Evolutionary conservation across 1,140 invertebrate species (phyloP).

Genomic region (Diorhabda carinulata): DNA sequence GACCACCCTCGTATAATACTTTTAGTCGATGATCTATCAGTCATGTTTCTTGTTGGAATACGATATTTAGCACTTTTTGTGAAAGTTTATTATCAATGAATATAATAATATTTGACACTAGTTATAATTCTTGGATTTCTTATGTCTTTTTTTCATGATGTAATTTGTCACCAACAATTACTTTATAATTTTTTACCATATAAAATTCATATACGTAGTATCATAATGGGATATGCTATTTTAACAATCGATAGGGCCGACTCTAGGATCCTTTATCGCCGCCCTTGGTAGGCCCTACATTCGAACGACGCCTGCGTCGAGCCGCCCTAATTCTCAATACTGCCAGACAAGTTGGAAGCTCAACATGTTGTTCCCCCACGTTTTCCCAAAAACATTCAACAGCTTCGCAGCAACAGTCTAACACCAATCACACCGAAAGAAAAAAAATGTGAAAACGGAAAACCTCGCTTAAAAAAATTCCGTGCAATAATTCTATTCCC

Average conservation of each 20-base stretch:
- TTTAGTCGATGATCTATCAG: too few species aligned
- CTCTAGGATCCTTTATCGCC: background rate
- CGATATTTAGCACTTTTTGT: too few species aligned
- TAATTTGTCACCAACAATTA: too few species aligned
- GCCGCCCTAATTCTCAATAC: background rate
- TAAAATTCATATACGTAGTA: too few species aligned
- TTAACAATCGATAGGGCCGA: conserved; percentile 1
- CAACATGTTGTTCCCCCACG: conserved; percentile 1
- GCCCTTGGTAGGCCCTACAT: background rate
- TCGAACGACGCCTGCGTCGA: background rate
- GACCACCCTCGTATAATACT: too few species aligned
- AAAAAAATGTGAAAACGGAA: background rate
- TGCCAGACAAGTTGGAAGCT: background rate
- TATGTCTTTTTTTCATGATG: too few species aligned
- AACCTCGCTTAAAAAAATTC: background rate
- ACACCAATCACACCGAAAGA: background rate
- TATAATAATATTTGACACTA: too few species aligned
- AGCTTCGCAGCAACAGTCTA: conserved; percentile 1
- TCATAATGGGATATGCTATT: background rate
- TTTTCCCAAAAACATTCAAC: conserved; percentile 1
- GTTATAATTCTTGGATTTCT: too few species aligned
- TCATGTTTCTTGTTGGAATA: too few species aligned
- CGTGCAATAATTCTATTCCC: background rate
- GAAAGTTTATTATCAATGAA: too few species aligned
- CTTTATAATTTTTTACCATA: too few species aligned